Evolutionary conservation across 2,797 vertebrate species (phyloP), one percentile per base, ranked within the genome.

Genomic region (Neomorphus geoffroyi): DNA sequence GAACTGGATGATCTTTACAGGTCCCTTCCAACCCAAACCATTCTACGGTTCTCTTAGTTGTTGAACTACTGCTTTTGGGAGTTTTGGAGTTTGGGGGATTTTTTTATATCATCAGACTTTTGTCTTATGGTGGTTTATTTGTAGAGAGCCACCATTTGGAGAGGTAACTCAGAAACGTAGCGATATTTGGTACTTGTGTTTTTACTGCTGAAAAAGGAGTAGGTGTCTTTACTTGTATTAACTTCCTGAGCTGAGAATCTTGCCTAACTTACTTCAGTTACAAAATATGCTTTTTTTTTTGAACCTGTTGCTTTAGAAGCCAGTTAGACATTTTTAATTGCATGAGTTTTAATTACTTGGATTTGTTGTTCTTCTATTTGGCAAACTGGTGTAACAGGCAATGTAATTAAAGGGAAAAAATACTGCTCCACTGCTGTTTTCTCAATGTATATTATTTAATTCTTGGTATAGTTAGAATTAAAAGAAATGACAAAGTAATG

Each of bases 361-460:
- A 51, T 83, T 72, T 69, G 11, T 33, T 86, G 22, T 41, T 48
- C 24, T 50, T 67, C 87, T 45, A 43, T 94, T 93, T 89, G 35
- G 87, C 46, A 71, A 53, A 61, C 18, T 67, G 32, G 5, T 88
- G 17, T 27, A 75, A 35, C 10, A 69, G 56, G 60, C 60, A 74
- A 14, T 60, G 62, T 46, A 88, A 78, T 92, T 66, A 78, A 70
- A 84, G 64, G 53, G 39, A n/a, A 81, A 85, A 86, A 80, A 50
- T 15, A 64, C 56, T 54, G 10, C 23, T 71, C 26, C 10, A 10
- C 51, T 84, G 35, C 32, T 80, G 1, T 86, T 93, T 95, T 80
- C 61, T 94, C 21, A 35, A 11, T 62, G 41, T 66, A 21, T 95
- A 32, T 73, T 80, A 77, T 89, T 95, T 96, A 45, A 62, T 75